These are phyloP conservation scores for Nestor notabilis DNA, from an alignment of 2,113 vertebrate species.

Conservation along the genomic window DNA sequence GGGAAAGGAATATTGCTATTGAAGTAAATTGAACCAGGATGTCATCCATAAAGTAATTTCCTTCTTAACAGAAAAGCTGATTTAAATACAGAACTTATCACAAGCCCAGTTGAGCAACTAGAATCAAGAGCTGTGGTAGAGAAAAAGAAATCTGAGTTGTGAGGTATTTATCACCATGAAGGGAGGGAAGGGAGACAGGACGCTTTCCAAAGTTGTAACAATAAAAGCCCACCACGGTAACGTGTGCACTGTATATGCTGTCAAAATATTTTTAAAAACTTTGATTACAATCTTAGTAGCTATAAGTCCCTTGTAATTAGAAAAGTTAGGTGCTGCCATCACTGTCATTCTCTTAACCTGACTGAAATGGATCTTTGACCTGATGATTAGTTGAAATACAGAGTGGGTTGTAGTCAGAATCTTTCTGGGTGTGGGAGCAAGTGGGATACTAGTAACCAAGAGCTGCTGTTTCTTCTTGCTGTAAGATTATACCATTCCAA, in stretches of 20 bases:
- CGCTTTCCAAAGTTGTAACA: accelerated
- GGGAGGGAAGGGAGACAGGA: not conserved
- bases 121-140: not conserved
- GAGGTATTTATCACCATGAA: not conserved
- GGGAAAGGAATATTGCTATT: not conserved
- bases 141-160: not conserved
- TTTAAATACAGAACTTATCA: not conserved
- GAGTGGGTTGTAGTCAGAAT: not conserved
- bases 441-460: not conserved
- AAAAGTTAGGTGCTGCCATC: not conserved
- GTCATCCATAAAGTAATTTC: constrained; percentile 23
- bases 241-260: not conserved
- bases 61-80: not conserved
- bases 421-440: not conserved
- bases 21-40: constrained; percentile 14
- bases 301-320: not conserved
- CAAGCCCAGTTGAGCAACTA: not conserved
- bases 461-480: not conserved
- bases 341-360: not conserved
- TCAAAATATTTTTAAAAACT: not conserved
- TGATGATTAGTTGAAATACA: not conserved
- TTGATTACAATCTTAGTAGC: not conserved
- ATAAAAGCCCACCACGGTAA: not conserved
- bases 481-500: not conserved
- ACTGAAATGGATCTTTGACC: not conserved